Base-by-base conservation (phyloP, 2,888 invertebrate species). In the Phasia obesa region DNA sequence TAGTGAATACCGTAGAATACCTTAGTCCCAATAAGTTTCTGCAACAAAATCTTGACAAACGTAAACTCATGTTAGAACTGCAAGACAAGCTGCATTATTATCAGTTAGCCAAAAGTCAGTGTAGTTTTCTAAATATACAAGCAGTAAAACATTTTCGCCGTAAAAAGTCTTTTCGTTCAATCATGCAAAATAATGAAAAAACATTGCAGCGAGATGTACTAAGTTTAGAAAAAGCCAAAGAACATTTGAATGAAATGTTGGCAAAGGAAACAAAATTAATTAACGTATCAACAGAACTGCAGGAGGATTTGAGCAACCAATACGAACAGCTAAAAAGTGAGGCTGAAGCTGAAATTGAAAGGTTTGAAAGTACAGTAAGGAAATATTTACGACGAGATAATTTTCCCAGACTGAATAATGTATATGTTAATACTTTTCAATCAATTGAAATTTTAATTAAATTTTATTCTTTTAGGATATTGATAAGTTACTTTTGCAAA, bases 71-170 rank as follows among this genome's bases (percentile, higher is more conserved):
- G 0, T 0, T 21, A 0, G 76, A 55, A 2, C 27, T 90, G 0
- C 21, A 53, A 3, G 15, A 25, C 0, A 64, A 65, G 0, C 0
- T 85, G 5, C 25, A 17, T 2, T 17, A 84, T 0, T 53, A 77
- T 0, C 78, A 85, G 6, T 17, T 74, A 0, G 87, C 86, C 21
- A 85, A 85, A 17, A 85, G 74, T n/a, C 44, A 74, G 0, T 69
- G 83, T 2, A 15, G 51, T 3, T 86, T 87, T 60, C 76, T 90
- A 0, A 87, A 87, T 79, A 67, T 85, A 0, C 89, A 89, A 47
- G 57, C 86, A 5, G 49, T 71, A 2, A 89, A 90, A 0, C 88
- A 88, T 77, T 90, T 84, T 64, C 88, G 87, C 2, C 87, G 90
- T 0, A 77, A 84, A 38, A 87, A 84, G 27, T 84, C 86, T 25